Evolutionary conservation across 2,113 vertebrate genomes (phyloP), one percentile per base, ranked within the genome.

Genomic region (Gulo gulo): DNA sequence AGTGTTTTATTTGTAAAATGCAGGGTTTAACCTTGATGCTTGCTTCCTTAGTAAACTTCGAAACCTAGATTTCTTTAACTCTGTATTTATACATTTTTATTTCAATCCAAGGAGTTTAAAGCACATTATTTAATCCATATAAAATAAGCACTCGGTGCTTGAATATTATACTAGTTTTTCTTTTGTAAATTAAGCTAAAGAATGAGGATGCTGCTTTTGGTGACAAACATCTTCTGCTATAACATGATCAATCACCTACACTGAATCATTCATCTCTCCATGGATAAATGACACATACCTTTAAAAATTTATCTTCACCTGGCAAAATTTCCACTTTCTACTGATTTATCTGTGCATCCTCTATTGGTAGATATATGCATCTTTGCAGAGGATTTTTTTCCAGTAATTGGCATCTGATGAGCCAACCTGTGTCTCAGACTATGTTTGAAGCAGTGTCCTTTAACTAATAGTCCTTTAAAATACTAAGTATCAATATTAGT

Each of bases 381-480:
- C 69, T 36, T 90, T 65, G 55, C 65, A 81, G 71, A 96, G 36
- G 26, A 26, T 36, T 57, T n/a, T n/a, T 81, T 76, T 52, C 39
- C 47, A 85, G 4, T 85, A 11, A 94, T 12, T 82, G 52, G 4
- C 1, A 45, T 87, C 23, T 91, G 36, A 78, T 36, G 18, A 84
- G 74, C 34, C 92, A 61, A 76, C 86, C 1, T 83, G 4, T 50
- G 10, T 92, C 23, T 71, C 45, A 96, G 85, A 81, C 47, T 91
- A 36, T 67, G 15, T 67, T 94, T 92, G 74, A n/a, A 67, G 31
- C 57, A 73, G 24, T 55, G 4, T 94, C 39, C 16, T 85, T 88
- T 95, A 59, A 86, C n/a, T 80, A 63, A 90, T 29, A 82, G 21
- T 47, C 7, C 45, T 95, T 85, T 65, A 88, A 97, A 95, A 73